These are phyloP conservation scores for Grammomys surdaster DNA, from an alignment of 2,113 vertebrate genomes.

Conservation along the genomic window DNA sequence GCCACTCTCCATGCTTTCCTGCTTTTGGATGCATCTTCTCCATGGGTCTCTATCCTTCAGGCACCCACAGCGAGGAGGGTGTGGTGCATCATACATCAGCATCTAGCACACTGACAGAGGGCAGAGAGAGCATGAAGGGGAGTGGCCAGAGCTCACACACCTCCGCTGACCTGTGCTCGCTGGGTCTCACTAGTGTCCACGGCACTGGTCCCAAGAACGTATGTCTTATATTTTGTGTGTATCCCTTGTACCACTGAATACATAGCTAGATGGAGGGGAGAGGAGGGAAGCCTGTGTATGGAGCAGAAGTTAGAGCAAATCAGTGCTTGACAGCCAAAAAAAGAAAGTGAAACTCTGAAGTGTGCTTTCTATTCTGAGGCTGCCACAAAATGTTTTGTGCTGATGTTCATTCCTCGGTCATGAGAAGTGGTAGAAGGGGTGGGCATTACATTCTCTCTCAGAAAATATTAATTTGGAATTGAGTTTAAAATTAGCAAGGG, in stretches of 20 bases:
- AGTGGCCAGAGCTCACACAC: not conserved
- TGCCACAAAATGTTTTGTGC: slow-evolving; percentile 81
- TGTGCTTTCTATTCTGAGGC: slow-evolving; percentile 82
- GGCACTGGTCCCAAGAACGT: slow-evolving; percentile 52
- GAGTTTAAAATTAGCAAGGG: slow-evolving; percentile 78
- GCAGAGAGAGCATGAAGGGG: not conserved
- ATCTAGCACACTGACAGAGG: not conserved
- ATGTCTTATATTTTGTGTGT: slow-evolving; percentile 67
- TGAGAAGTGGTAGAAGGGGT: slow-evolving; percentile 66
- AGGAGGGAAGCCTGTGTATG: slow-evolving; percentile 39
- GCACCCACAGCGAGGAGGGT: not conserved
- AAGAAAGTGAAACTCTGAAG: slow-evolving; percentile 80
- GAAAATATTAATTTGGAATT: slow-evolving; percentile 78
- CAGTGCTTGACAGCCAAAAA: slow-evolving; percentile 74
- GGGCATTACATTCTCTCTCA: slow-evolving; percentile 62
- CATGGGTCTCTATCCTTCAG: not conserved
- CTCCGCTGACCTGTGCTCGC: not conserved
- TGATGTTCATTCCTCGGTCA: slow-evolving; percentile 71
- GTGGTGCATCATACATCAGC: not conserved
- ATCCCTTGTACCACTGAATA: slow-evolving; percentile 76
- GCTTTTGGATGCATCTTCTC: not conserved
- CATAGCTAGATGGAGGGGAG: slow-evolving; percentile 70
- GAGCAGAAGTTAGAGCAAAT: slow-evolving; percentile 72
- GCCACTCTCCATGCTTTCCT: not conserved
- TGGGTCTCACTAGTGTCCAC: rapidly evolving